Evolutionary conservation across 2,797 vertebrate genomes (phyloP), one percentile per base, ranked within the genome.

Genomic region (Amniataba percoides): DNA sequence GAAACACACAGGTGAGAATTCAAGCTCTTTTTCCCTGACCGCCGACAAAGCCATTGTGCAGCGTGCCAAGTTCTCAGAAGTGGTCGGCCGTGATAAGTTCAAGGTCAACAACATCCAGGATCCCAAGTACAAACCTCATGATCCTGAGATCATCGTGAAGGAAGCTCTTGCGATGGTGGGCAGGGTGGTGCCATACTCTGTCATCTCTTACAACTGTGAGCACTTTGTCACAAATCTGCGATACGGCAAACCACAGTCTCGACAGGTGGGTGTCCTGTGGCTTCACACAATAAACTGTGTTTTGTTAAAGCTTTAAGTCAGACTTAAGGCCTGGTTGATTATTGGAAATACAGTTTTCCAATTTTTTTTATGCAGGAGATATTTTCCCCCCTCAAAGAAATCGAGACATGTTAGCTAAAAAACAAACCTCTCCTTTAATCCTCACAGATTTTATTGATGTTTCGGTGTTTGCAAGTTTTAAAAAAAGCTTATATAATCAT

Each of bases 221-320:
- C 96, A 97, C 85, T 96, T 96, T 8, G 96, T 91, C 43, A 96
- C 93, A 0, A 71, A 89, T n/a, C 90, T 96, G 25, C 93, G 96
- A 61, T 96, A 96, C 0, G 94, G 94, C 1, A 81, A 88, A 7
- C 0, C 92, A 12, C 87, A 92, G 77, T 96, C 94, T 0, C 88
- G 89, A 36, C 96, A 96, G 94, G 95, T 96, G 58, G 45, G 88
- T 31, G 0, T 5, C 6, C 21, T 21, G 6, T 34, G 7, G 1
- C 11, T 23, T 12, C 7, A 36, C 8, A 36, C 6, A 36, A 36
- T 36, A 36, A 36, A 36, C 8, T 36, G 34, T 7, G 1, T 36
- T 36, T 36, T 36, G 34, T 36, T 36, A 36, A 36, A 36, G 34
- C 7, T 36, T 7, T 36, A 36, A 36, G 7, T 36, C 6, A 36